Percentiles rank a stretch among this genome's conserved stretches.
Conservation (phyloP, 2,797 vertebrate genomes). For the Hydrophis major region DNA sequence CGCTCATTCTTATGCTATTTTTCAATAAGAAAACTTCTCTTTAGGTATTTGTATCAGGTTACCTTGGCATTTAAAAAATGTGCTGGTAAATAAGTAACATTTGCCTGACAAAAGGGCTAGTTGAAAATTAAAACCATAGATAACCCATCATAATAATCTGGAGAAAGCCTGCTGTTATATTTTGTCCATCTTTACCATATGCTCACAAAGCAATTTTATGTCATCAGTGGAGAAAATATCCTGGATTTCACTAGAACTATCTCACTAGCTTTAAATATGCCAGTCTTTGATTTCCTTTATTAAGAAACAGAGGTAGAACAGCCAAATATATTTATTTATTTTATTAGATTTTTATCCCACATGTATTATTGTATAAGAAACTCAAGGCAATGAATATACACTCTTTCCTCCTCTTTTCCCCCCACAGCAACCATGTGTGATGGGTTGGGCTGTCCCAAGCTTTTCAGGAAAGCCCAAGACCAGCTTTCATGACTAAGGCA, state of each 20-base stretch:
- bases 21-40: neutral
- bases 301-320: neutral
- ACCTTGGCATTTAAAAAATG: conserved; percentile 34
- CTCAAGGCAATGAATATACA: neutral
- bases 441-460: neutral
- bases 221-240: conserved; percentile 35
- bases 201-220: conserved; percentile 37
- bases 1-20: neutral
- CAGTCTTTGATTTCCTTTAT: conserved; percentile 18
- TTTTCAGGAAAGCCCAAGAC: neutral
- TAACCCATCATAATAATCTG: conserved; percentile 32
- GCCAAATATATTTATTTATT: neutral
- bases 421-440: neutral
- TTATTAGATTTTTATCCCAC: neutral
- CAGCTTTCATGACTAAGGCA: neutral
- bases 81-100: conserved; percentile 15
- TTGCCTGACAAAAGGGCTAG: conserved; percentile 38
- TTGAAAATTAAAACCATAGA: conserved; percentile 48
- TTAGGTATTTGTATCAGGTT: conserved; percentile 43
- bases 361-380: neutral
- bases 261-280: conserved; percentile 17
- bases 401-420: neutral
- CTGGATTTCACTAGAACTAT: conserved; percentile 41
- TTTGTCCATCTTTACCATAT: conserved; percentile 48
- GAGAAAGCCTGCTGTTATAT: conserved; percentile 19